These are phyloP conservation scores for Emberiza fucata DNA, from an alignment of 2,113 vertebrate genomes.

Conservation along the genomic window DNA sequence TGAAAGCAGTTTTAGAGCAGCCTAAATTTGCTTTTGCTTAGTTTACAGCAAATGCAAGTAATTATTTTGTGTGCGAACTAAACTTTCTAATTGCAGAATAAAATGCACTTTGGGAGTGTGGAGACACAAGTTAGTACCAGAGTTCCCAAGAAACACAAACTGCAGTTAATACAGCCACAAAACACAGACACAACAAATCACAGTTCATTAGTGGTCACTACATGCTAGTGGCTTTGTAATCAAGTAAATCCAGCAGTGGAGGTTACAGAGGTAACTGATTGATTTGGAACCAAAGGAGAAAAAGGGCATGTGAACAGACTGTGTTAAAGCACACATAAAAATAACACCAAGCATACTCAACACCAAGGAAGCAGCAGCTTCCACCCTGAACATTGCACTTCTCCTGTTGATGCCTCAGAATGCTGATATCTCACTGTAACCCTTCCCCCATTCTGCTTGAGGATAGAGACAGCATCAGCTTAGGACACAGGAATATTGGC, in stretches of 20 bases:
- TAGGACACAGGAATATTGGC: neutral
- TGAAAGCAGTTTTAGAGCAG: neutral
- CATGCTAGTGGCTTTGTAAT: neutral
- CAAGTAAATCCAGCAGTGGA: neutral
- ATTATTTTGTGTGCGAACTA: neutral
- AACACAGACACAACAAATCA: neutral
- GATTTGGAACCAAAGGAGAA: neutral
- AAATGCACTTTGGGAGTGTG: no score
- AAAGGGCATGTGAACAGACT: neutral
- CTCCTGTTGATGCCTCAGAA: neutral
- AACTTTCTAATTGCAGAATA: neutral
- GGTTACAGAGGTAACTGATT: neutral
- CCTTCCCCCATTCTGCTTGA: neutral
- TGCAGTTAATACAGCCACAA: neutral
- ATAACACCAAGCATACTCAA: neutral
- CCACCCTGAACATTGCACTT: neutral
- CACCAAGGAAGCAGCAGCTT: neutral
- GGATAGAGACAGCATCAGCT: neutral
- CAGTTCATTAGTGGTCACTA: neutral
- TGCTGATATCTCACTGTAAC: neutral
- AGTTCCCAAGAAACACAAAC: neutral
- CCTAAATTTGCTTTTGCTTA: neutral
- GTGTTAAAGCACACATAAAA: neutral
- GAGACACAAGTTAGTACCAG: neutral
- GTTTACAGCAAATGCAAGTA: neutral